These are phyloP conservation scores for Aplocera efformata DNA, from an alignment of 2,888 invertebrate species.

Conservation along the genomic window DNA sequence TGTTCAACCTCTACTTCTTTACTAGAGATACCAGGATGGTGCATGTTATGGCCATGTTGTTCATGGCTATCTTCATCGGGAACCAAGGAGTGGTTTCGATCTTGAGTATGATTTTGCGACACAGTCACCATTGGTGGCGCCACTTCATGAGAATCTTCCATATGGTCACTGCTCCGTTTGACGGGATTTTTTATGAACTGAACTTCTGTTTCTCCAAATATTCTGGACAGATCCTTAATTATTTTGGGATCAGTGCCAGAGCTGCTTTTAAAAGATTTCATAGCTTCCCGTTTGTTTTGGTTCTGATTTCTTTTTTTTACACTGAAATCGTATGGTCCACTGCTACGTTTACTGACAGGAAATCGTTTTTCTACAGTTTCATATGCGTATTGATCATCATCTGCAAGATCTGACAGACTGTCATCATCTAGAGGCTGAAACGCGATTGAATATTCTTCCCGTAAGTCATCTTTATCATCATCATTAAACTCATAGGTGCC, in stretches of 20 bases:
- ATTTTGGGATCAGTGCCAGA: conserved; percentile 85
- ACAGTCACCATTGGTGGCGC: conserved; percentile 61
- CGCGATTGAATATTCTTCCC: conserved; percentile 71
- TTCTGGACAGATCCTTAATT: conserved; percentile 83
- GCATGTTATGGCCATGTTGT: conserved; percentile 51
- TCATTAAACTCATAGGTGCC: conserved; percentile 58
- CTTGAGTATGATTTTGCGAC: conserved; percentile 51
- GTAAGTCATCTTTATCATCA: conserved; percentile 66
- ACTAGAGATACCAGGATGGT: conserved; percentile 52
- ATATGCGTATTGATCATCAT: conserved; percentile 66
- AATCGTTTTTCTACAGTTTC: conserved; percentile 80
- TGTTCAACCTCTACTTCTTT: conserved; percentile 36
- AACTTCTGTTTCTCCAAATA: conserved; percentile 79
- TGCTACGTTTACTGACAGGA: conserved; percentile 84
- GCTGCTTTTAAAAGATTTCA: conserved; percentile 60
- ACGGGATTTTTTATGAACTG: conserved; percentile 73
- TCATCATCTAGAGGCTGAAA: conserved; percentile 74
- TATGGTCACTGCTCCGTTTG: conserved; percentile 72
- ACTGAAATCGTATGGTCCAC: conserved; percentile 54
- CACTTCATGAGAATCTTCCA: conserved; percentile 54
- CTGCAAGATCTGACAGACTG: conserved; percentile 55
- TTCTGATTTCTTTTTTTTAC: conserved; percentile 53
- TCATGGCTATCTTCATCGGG: conserved; percentile 59
- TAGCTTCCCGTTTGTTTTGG: conserved; percentile 53
- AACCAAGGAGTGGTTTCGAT: conserved; percentile 38